phyloP scores from a whole-genome alignment of 2,888 invertebrate genomes.

The Tipula helvola region DNA sequence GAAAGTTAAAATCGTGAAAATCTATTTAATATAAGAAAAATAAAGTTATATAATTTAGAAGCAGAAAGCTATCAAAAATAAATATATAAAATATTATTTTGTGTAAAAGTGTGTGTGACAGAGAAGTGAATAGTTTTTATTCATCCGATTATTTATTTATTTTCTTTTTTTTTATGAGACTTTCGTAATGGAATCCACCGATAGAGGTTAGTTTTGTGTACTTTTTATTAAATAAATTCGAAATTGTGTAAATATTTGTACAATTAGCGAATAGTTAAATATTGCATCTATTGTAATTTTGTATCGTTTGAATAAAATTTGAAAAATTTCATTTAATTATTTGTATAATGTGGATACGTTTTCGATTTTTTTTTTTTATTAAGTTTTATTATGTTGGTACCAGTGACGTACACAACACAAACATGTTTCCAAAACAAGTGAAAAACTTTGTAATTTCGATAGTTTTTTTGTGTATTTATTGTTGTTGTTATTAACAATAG shows the following conservation, averaged over 20 bases:
- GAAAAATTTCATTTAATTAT: neutral
- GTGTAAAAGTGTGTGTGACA: neutral
- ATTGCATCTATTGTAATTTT: neutral
- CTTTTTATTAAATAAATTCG: neutral
- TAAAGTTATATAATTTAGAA: neutral
- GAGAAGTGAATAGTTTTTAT: neutral
- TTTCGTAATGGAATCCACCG: neutral
- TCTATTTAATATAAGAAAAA: neutral
- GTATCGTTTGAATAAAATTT: neutral
- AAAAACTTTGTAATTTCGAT: neutral
- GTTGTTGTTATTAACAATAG: neutral
- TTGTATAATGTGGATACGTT: neutral
- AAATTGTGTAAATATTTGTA: neutral
- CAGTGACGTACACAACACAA: neutral
- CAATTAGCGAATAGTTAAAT: neutral
- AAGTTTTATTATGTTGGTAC: neutral
- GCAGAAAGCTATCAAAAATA: neutral
- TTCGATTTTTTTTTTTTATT: neutral
- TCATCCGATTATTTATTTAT: neutral
- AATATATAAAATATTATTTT: neutral
- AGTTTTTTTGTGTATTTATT: neutral
- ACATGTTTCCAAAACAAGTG: neutral
- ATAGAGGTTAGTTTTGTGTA: slow-evolving; percentile 5
- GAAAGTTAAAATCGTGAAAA: neutral
- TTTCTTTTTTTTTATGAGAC: neutral